Percentiles rank a stretch among this genome's conserved stretches.
Conservation (phyloP, 2,888 invertebrate genomes). For the Hyposoter dolosus region DNA sequence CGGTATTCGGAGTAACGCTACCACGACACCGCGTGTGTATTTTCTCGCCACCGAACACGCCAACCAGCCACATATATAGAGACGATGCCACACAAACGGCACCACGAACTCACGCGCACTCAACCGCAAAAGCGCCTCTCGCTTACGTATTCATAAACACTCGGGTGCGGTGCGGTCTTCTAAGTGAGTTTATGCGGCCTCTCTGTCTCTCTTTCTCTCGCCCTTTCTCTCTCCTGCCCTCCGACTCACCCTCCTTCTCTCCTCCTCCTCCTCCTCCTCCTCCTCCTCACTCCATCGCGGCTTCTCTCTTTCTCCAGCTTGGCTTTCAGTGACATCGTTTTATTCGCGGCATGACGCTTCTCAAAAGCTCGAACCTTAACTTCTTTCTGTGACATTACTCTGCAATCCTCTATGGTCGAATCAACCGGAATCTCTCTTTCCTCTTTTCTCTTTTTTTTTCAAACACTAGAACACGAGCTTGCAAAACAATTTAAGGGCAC, state of each 20-base stretch:
- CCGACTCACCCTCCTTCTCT: background rate
- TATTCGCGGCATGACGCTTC: constrained; percentile 61
- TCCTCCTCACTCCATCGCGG: constrained; percentile 16
- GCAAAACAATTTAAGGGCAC: background rate
- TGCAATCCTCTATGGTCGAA: constrained; percentile 34
- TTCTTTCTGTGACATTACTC: constrained; percentile 27
- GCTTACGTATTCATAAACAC: constrained; percentile 68
- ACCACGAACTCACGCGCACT: constrained; percentile 56
- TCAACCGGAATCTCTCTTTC: constrained; percentile 18
- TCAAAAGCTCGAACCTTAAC: constrained; percentile 54
- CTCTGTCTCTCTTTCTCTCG: constrained; percentile 23
- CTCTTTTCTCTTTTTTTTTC: background rate
- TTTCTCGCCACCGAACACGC: constrained; percentile 51
- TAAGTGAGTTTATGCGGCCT: constrained; percentile 65
- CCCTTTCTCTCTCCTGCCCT: constrained; percentile 8
- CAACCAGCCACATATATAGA: constrained; percentile 28
- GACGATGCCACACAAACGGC: constrained; percentile 25
- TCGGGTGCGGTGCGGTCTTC: constrained; percentile 58
- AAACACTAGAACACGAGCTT: background rate
- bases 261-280: background rate
- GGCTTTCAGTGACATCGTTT: constrained; percentile 64
- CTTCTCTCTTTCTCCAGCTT: constrained; percentile 22
- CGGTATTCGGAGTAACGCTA: constrained; percentile 23
- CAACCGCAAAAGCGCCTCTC: constrained; percentile 60
- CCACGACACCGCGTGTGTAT: constrained; percentile 31